These are phyloP conservation scores for Rhinogobius similis DNA, from an alignment of 2,113 vertebrate species.

Conservation along the genomic window DNA sequence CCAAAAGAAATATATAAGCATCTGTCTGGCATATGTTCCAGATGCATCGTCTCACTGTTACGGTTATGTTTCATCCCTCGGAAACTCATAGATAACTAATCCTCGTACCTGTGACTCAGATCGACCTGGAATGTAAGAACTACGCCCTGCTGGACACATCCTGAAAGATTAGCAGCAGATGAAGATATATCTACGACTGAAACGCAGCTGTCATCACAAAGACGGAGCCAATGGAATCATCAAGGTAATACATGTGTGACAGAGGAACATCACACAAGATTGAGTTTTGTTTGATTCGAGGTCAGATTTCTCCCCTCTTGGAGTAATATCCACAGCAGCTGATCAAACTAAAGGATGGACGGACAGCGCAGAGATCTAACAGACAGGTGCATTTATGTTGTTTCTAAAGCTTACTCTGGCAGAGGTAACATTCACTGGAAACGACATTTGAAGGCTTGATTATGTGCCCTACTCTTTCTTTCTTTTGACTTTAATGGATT, in stretches of 20 bases:
- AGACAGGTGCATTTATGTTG: neutral
- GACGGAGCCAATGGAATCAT: neutral
- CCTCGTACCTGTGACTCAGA: neutral
- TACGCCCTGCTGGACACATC: neutral
- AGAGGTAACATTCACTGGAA: neutral
- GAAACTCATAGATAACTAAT: too few species aligned
- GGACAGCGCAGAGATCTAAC: neutral
- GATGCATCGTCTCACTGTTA: too few species aligned
- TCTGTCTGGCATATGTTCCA: too few species aligned
- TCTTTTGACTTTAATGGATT: too few species aligned
- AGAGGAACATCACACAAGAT: neutral
- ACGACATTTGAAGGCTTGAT: too few species aligned
- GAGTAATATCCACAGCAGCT: neutral
- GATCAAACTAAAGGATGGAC: neutral
- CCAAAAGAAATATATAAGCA: too few species aligned
- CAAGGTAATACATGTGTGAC: neutral
- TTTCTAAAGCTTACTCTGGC: neutral
- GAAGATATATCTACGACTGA: neutral
- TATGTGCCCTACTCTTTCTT: too few species aligned
- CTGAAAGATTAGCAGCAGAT: neutral
- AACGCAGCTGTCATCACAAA: constrained; percentile 5
- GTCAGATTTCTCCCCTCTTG: neutral
- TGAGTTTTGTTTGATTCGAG: neutral
- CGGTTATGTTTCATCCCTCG: too few species aligned
- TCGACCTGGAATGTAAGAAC: neutral